phyloP scores from a whole-genome alignment of 2,888 invertebrate species.

The Autographa pulchrina region DNA sequence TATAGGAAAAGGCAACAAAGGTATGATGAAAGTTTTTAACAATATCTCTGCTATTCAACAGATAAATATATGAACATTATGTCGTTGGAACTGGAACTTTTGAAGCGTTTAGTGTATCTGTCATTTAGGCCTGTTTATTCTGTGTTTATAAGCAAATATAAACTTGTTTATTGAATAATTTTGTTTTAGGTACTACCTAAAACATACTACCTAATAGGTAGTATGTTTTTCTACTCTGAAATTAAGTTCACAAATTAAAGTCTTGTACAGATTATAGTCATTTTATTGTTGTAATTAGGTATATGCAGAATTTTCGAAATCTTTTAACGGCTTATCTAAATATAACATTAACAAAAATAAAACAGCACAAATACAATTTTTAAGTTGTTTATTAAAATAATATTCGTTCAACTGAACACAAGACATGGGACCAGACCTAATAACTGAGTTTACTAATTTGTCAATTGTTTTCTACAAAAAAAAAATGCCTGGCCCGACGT shows the following conservation, averaged over 20 bases:
- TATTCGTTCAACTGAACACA: constrained; percentile 89
- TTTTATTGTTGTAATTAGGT: not conserved
- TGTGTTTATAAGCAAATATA: too few species aligned
- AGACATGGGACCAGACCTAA: constrained; percentile 87
- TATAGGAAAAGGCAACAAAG: too few species aligned
- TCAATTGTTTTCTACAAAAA: constrained; percentile 81
- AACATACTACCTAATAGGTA: too few species aligned
- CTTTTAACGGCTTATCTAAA: not conserved
- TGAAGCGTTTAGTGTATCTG: too few species aligned
- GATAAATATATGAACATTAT: too few species aligned
- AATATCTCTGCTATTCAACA: too few species aligned
- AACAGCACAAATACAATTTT: constrained; percentile 78
- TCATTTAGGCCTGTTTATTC: too few species aligned
- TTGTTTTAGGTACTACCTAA: too few species aligned
- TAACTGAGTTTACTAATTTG: constrained; percentile 87
- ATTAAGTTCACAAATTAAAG: not conserved
- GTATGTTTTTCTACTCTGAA: not conserved
- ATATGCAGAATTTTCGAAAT: not conserved
- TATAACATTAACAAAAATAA: constrained; percentile 61
- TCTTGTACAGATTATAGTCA: not conserved
- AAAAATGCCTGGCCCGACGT: constrained; percentile 72
- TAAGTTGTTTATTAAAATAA: constrained; percentile 89
- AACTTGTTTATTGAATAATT: too few species aligned
- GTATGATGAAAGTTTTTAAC: too few species aligned
- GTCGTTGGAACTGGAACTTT: too few species aligned